Conservation (phyloP, 1,140 invertebrate genomes). For the Calliopsis andreniformis region DNA sequence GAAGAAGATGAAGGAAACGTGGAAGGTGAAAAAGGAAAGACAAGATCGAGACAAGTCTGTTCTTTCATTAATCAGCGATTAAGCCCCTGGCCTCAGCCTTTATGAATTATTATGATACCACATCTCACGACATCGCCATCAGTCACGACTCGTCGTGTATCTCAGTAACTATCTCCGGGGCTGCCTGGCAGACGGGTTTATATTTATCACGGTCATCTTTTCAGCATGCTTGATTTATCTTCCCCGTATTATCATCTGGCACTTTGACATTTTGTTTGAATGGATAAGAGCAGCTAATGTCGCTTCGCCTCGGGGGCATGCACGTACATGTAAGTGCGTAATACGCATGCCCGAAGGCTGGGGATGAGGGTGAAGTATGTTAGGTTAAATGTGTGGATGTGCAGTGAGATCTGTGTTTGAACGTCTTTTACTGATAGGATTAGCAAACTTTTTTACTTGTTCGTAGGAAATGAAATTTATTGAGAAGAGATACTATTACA, state of each 20-base stretch:
- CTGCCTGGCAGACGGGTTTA: slow-evolving; percentile 77
- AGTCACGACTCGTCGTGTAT: slow-evolving; percentile 78
- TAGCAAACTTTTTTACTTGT: too few species aligned
- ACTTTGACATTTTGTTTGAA: slow-evolving; percentile 81
- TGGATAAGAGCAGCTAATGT: slow-evolving; percentile 77
- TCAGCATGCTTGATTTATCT: slow-evolving; percentile 81
- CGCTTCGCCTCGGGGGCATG: slow-evolving; percentile 36
- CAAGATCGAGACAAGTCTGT: slow-evolving; percentile 71
- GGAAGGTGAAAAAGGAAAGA: slow-evolving; percentile 63
- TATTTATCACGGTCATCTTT: slow-evolving; percentile 82
- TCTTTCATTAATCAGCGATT: slow-evolving; percentile 81
- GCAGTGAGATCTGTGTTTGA: too few species aligned
- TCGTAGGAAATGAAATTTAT: too few species aligned
- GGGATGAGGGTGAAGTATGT: too few species aligned
- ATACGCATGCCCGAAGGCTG: neutral
- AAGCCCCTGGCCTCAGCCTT: slow-evolving; percentile 76
- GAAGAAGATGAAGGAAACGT: slow-evolving; percentile 41
- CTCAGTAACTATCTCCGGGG: slow-evolving; percentile 75
- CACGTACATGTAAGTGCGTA: neutral
- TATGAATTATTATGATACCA: slow-evolving; percentile 82
- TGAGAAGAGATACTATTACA: too few species aligned
- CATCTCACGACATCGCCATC: slow-evolving; percentile 81
- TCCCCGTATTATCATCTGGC: slow-evolving; percentile 78
- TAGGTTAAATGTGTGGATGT: neutral
- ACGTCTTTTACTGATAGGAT: too few species aligned